These are phyloP conservation scores for Semicossyphus pulcher DNA, from an alignment of 2,113 vertebrate genomes.

Conservation along the genomic window DNA sequence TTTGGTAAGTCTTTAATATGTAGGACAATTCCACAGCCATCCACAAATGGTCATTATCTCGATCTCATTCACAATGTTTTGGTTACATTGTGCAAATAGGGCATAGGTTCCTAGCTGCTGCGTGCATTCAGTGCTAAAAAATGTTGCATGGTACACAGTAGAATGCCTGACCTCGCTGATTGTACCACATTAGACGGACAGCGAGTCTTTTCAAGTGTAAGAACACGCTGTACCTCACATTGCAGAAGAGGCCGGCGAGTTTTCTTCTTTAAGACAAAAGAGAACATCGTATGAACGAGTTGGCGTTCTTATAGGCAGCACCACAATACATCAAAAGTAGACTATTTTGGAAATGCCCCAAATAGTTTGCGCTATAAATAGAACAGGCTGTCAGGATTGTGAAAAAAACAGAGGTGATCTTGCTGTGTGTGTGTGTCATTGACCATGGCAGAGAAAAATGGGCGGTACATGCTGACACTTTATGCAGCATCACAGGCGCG, in stretches of 20 bases:
- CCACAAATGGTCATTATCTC: background rate
- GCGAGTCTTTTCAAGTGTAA: conserved; percentile 39
- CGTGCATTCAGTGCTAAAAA: conserved; percentile 12
- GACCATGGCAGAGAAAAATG: background rate
- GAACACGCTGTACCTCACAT: conserved; percentile 56
- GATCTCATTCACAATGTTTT: conserved; percentile 11
- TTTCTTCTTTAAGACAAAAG: conserved; percentile 15
- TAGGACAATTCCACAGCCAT: background rate
- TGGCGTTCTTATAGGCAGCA: background rate
- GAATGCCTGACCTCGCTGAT: conserved; percentile 58
- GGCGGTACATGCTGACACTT: background rate
- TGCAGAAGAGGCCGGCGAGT: conserved; percentile 21
- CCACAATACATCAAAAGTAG: background rate
- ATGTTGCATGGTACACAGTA: background rate
- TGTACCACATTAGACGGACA: conserved; percentile 47
- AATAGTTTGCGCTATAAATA: conserved; percentile 56
- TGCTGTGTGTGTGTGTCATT: background rate
- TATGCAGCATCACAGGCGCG: background rate
- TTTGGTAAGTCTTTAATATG: conserved; percentile 3
- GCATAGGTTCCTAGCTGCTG: background rate
- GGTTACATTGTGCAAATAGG: conserved; percentile 2
- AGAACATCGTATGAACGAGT: background rate
- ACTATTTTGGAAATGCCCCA: conserved; percentile 39
- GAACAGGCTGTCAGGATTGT: background rate
- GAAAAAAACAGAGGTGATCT: conserved; percentile 3